Evolutionary conservation across 2,113 vertebrate species (phyloP), one percentile per base, ranked within the genome.

Genomic region (Steatornis caripensis): DNA sequence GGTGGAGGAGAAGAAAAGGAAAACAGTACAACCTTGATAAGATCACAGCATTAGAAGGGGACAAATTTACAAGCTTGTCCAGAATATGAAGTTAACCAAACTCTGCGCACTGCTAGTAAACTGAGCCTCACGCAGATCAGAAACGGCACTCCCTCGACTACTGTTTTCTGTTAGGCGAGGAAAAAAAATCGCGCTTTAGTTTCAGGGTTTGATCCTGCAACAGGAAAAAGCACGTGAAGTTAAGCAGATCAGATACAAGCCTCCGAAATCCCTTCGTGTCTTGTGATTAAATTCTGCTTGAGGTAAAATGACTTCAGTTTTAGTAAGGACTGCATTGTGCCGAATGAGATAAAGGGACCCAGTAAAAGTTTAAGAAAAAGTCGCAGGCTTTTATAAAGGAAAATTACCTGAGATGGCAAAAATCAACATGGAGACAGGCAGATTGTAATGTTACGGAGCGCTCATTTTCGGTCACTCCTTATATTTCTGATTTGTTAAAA

Each of bases 81-180:
- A 81, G 78, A 97, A 95, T 91, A 90, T 39, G 84, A 95, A 97
- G 71, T 97, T 97, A 98, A 97, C 93, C 53, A 88, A 97, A 97
- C 84, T 94, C 93, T 6, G 43, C 62, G 90, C 76, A 54, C 45
- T 93, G 95, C 96, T 96, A 92, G 97, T 53, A 94, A 96, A 97
- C 79, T 84, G 84, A 98, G 86, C 80, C 74, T 87, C 89, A 79
- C 6, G 20, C 82, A 70, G 84, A 90, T 78, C 41, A 87, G 94
- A 90, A 78, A 51, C 57, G 87, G 75, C 81, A 83, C 65, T 90
- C 68, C 95, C 91, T 32, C 49, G 76, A n/a, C n/a, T n/a, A n/a
- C n/a, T 45, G 45, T 83, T 89, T 58, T 71, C 49, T 87, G 65
- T 91, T 36, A 68, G 90, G 66, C 8, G 20, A 87, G n/a, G 64